phyloP scores from a whole-genome alignment of 2,113 vertebrate genomes.

The Osmerus eperlanus region DNA sequence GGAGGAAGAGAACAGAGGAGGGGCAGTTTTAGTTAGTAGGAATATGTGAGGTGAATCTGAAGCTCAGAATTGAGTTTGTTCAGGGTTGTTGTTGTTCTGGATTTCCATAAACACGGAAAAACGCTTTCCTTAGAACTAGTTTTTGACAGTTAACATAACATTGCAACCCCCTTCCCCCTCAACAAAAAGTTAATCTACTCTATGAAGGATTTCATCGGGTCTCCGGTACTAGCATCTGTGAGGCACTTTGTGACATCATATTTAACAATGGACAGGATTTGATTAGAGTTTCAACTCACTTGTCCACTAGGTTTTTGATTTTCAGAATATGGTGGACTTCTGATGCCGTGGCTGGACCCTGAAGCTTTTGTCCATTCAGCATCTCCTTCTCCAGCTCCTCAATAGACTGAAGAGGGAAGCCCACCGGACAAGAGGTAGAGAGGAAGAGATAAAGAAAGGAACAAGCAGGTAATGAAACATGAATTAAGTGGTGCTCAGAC shows the following conservation, averaged over 20 bases:
- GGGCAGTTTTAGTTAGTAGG: not conserved
- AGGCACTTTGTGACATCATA: no score
- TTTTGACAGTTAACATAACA: no score
- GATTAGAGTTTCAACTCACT: constrained; percentile 73
- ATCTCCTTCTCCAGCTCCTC: constrained; percentile 94
- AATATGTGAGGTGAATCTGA: not conserved
- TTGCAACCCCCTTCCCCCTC: no score
- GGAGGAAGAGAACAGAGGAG: not conserved
- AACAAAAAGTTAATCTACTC: no score
- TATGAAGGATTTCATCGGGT: no score
- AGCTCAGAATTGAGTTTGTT: not conserved
- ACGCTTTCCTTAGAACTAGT: no score
- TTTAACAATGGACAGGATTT: not conserved
- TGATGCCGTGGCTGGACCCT: constrained; percentile 89
- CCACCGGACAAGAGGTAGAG: not conserved
- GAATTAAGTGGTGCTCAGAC: not conserved
- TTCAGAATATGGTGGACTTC: constrained; percentile 87
- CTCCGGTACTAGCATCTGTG: no score
- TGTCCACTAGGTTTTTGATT: constrained; percentile 81
- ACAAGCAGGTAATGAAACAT: not conserved
- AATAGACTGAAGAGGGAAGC: constrained; percentile 75
- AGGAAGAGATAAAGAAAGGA: not conserved
- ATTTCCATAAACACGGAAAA: not conserved
- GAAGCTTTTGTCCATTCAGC: constrained; percentile 96
- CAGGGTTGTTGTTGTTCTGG: no score